Base-by-base conservation (phyloP, 2,888 invertebrate genomes). In the Spodoptera picta region DNA sequence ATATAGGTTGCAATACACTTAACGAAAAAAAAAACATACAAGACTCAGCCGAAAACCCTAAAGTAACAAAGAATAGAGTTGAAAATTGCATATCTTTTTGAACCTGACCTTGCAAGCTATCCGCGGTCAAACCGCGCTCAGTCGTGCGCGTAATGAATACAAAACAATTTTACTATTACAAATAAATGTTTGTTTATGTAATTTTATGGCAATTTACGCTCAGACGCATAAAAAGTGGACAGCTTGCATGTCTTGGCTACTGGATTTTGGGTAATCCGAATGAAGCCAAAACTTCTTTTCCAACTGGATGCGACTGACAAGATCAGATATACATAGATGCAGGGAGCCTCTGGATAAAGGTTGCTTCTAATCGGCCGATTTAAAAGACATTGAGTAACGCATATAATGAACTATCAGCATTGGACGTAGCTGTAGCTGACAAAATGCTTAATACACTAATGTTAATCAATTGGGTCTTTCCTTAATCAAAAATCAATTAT, bases 141-240 rank as follows among this genome's bases (percentile, higher is more conserved):
- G 72, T 85, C 87, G 88, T 88, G 87, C 89, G 86, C 71, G 73
- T 86, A 87, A 87, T 86, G 79, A 81, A 79, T 75, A 79, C 67
- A 76, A 71, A 75, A 71, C 80, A 79, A 86, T 85, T 84, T 82
- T 78, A 81, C 83, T 83, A 87, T 83, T 84, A 81, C 68, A 77
- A 73, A 71, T 80, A 80, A 81, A 60, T 71, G 65, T 78, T 75
- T 72, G 61, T 71, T 62, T 67, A 65, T 69, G 81, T 82, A 79
- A 83, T 80, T 83, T 83, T 74, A 83, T 60, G 79, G 61, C 79
- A 79, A 81, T 87, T 84, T 84, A 11, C 14, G 56, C 60, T 24
- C 19, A 27, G 53, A 72, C 52, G 19, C 44, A 36, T 56, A 63
- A 73, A 63, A 62, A 53, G 47, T 24, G 12, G 2, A 3, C 36